These are phyloP conservation scores for Valencia hispanica DNA, from an alignment of 2,797 vertebrate genomes.

Conservation along the genomic window DNA sequence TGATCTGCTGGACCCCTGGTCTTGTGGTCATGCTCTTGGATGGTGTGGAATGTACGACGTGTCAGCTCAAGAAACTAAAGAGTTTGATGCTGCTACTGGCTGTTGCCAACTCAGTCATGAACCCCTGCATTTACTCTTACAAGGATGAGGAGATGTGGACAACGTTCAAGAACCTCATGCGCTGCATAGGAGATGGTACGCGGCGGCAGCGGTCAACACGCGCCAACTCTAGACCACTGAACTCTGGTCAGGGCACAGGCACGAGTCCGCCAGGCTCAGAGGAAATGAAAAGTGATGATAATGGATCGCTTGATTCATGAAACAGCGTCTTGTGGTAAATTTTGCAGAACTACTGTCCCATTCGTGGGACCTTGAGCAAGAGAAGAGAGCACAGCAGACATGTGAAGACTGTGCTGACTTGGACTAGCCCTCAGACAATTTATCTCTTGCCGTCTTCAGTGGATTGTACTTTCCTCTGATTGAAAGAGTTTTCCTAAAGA, in stretches of 20 bases:
- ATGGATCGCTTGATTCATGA: constrained; percentile 71
- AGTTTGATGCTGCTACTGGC: constrained; percentile 94
- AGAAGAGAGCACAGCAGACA: too few species aligned
- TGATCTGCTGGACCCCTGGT: constrained; percentile 97
- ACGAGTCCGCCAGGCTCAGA: constrained; percentile 74
- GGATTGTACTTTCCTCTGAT: not conserved
- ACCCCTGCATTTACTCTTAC: constrained; percentile 98
- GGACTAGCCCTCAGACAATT: constrained; percentile 13
- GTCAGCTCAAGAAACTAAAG: constrained; percentile 86
- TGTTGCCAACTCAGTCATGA: constrained; percentile 94
- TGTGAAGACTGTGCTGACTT: constrained; percentile 35
- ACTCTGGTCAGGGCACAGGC: constrained; percentile 71
- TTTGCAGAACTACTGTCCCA: constrained; percentile 12
- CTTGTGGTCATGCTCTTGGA: constrained; percentile 91
- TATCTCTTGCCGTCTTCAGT: constrained; percentile 9
- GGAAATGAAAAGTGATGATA: constrained; percentile 67
- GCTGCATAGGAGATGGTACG: constrained; percentile 83
- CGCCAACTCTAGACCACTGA: constrained; percentile 73
- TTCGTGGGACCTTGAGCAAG: too few species aligned
- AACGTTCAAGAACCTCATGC: constrained; percentile 91
- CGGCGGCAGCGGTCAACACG: constrained; percentile 78
- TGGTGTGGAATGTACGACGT: constrained; percentile 87
- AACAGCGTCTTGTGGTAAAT: not conserved
- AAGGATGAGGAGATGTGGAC: constrained; percentile 97
- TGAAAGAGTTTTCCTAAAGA: constrained; percentile 22